Evolutionary conservation across 2,888 invertebrate genomes (phyloP).

Genomic region (Micropterix aruncella): DNA sequence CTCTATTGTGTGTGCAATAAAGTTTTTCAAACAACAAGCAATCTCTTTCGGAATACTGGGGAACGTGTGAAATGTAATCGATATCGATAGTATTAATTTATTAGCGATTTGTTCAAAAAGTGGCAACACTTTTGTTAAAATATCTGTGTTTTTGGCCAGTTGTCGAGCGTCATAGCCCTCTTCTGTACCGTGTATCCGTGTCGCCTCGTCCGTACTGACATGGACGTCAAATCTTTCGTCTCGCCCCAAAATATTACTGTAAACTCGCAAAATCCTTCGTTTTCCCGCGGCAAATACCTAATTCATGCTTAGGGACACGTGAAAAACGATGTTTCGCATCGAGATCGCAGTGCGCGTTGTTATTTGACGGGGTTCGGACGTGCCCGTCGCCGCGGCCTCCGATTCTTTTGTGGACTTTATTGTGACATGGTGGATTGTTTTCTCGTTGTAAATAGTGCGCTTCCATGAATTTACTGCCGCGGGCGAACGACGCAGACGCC

Average conservation of each 20-base stretch:
- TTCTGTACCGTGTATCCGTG: background rate
- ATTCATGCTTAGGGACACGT: background rate
- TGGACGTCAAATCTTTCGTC: background rate
- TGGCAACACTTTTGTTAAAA: too few species aligned
- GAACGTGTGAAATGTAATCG: too few species aligned
- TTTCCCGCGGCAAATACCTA: background rate
- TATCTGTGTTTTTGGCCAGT: too few species aligned
- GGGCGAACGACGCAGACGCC: too few species aligned
- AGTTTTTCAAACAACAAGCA: too few species aligned
- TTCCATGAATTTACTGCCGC: too few species aligned
- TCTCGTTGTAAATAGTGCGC: too few species aligned
- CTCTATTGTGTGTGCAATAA: too few species aligned
- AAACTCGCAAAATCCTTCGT: background rate
- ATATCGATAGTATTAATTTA: too few species aligned
- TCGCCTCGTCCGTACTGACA: background rate
- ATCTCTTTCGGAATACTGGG: too few species aligned
- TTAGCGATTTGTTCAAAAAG: too few species aligned
- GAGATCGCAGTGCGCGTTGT: background rate
- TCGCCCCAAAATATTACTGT: background rate
- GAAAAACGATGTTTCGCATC: background rate
- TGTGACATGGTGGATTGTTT: too few species aligned
- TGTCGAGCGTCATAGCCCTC: background rate
- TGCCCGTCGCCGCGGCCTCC: background rate
- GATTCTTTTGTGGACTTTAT: background rate
- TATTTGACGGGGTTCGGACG: background rate